Conservation (phyloP, 2,888 invertebrate genomes). For the Cryptus viduatorius region DNA sequence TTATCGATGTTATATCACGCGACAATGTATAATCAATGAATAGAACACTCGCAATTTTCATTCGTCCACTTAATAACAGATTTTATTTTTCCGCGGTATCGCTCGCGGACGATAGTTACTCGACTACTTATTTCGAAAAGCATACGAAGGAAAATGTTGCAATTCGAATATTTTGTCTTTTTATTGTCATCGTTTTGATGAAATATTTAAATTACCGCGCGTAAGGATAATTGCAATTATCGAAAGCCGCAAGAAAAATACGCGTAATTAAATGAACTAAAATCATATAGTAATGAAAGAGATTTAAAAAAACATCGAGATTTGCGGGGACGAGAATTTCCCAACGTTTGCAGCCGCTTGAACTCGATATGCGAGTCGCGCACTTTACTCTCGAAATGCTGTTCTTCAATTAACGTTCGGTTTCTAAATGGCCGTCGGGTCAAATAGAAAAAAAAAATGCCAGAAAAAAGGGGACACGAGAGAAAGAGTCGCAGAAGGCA, state of each 20-base stretch:
- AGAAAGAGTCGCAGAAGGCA: background rate
- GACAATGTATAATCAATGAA: conserved; percentile 48
- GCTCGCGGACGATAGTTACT: background rate
- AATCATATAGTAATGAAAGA: conserved; percentile 1
- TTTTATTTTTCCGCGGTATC: conserved; percentile 27
- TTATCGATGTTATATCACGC: conserved; percentile 30
- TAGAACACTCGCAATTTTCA: conserved; percentile 1
- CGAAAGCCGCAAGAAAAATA: conserved; percentile 14
- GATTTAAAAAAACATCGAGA: background rate
- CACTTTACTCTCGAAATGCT: conserved; percentile 25
- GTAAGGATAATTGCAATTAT: conserved; percentile 39
- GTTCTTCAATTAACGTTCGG: conserved; percentile 37
- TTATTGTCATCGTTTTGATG: background rate
- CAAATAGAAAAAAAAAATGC: conserved; percentile 1
- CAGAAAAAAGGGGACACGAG: conserved; percentile 21
- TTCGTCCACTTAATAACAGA: conserved; percentile 24
- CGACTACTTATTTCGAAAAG: background rate
- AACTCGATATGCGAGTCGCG: conserved; percentile 26
- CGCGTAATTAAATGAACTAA: conserved; percentile 20
- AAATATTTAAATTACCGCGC: background rate
- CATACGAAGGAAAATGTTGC: background rate
- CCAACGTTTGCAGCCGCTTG: background rate
- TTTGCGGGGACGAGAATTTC: conserved; percentile 3
- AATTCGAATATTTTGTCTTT: background rate
- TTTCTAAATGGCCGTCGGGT: conserved; percentile 5